These are phyloP conservation scores for Garra rufa DNA, from an alignment of 2,113 vertebrate genomes.

Conservation along the genomic window DNA sequence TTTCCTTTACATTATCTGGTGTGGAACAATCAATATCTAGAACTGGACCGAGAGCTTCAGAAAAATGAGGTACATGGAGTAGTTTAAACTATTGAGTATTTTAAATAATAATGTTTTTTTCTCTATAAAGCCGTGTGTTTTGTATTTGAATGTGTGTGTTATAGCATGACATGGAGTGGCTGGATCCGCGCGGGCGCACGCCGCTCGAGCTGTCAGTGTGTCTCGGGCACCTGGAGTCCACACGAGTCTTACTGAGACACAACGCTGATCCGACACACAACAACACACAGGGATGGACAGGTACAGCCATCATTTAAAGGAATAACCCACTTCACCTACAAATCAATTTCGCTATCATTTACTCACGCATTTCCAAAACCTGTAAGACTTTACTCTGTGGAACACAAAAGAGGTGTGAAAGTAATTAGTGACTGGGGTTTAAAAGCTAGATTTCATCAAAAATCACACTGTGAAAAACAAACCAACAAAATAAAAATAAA, in stretches of 20 bases:
- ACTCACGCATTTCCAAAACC: too few relatives aligned
- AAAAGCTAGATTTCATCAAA: too few relatives aligned
- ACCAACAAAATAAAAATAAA: too few relatives aligned
- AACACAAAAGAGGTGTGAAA: too few relatives aligned
- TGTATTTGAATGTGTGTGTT: background rate
- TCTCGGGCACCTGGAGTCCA: conserved; percentile 90
- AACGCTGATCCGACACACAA: conserved; percentile 85
- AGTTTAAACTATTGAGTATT: background rate
- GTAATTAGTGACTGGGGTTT: too few relatives aligned
- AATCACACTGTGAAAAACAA: too few relatives aligned
- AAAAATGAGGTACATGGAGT: conserved; percentile 71
- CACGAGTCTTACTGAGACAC: conserved; percentile 87
- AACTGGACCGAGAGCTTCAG: conserved; percentile 87
- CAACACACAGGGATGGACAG: conserved; percentile 89
- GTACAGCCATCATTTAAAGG: conserved; percentile 65
- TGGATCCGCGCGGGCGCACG: conserved; percentile 88
- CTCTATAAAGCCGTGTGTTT: background rate
- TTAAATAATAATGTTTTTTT: background rate
- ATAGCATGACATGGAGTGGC: conserved; percentile 85
- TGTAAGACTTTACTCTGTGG: too few relatives aligned
- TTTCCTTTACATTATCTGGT: conserved; percentile 88
- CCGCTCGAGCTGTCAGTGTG: conserved; percentile 91
- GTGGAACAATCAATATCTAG: conserved; percentile 88
- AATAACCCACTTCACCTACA: background rate
- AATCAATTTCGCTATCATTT: too few relatives aligned